These are phyloP conservation scores for Aphidoletes aphidimyza DNA, from an alignment of 2,888 invertebrate genomes.

Conservation along the genomic window DNA sequence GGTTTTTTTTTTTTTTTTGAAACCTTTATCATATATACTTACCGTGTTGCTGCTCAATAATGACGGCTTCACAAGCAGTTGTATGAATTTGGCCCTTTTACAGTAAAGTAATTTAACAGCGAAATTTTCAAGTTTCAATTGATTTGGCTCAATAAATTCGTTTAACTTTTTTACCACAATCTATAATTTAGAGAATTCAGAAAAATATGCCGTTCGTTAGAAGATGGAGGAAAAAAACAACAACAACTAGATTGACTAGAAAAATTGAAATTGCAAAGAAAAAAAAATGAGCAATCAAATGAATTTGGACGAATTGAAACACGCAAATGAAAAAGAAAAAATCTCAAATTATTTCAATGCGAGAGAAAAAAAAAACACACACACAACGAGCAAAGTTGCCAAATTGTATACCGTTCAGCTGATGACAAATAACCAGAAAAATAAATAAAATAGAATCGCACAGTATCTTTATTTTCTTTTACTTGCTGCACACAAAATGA, in stretches of 20 bases:
- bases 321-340: not conserved
- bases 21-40: not conserved
- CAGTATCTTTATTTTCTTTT: not conserved
- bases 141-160: not conserved
- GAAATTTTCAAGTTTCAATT: not conserved
- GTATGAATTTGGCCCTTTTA: not conserved
- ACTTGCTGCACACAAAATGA: not conserved
- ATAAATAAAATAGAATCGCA: not conserved
- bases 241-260: too few species aligned
- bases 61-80: not conserved
- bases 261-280: too few species aligned
- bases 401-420: not conserved
- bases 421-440: conserved; percentile 2
- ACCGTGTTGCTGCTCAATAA: not conserved
- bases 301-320: not conserved
- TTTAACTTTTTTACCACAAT: not conserved
- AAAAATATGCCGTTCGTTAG: too few species aligned
- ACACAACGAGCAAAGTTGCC: not conserved
- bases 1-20: not conserved
- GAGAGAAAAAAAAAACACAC: not conserved
- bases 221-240: too few species aligned
- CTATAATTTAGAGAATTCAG: not conserved
- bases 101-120: too few species aligned
- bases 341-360: not conserved
- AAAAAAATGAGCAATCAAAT: too few species aligned